A percentile compares a stretch with the other conserved stretches of the same genome.
phyloP scores from a whole-genome alignment of 2,888 invertebrate genomes.

The Polyploca ridens region DNA sequence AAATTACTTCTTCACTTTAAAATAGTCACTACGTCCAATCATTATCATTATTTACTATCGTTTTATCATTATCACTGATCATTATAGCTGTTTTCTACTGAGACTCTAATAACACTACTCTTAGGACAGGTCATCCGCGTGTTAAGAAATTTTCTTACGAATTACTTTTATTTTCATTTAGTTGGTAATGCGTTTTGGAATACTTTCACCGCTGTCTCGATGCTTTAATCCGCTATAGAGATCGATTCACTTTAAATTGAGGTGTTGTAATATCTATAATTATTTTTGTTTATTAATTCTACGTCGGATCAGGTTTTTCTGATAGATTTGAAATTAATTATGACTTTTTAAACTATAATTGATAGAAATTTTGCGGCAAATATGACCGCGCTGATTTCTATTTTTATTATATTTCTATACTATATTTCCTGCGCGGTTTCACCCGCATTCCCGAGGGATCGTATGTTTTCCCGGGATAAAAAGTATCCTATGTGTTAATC shows the following conservation, averaged over 20 bases:
- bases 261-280: background rate
- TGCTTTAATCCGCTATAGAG: background rate
- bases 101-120: background rate
- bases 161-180: slow-evolving; percentile 12
- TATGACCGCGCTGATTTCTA: no score
- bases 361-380: background rate
- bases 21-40: no score
- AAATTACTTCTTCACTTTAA: no score
- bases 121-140: background rate
- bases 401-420: no score
- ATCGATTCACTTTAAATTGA: background rate
- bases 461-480: no score
- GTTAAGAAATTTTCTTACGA: background rate
- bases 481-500: no score
- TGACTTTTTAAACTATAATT: no score
- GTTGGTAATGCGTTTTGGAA: slow-evolving; percentile 7
- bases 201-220: slow-evolving; percentile 8
- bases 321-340: background rate
- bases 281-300: background rate
- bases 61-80: slow-evolving; percentile 1
- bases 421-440: no score
- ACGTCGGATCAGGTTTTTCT: background rate
- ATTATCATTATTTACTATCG: background rate
- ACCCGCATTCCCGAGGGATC: no score
- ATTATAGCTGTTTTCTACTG: background rate